Conservation (phyloP, 2,888 invertebrate species). For the Neocrepidodera transversa region DNA sequence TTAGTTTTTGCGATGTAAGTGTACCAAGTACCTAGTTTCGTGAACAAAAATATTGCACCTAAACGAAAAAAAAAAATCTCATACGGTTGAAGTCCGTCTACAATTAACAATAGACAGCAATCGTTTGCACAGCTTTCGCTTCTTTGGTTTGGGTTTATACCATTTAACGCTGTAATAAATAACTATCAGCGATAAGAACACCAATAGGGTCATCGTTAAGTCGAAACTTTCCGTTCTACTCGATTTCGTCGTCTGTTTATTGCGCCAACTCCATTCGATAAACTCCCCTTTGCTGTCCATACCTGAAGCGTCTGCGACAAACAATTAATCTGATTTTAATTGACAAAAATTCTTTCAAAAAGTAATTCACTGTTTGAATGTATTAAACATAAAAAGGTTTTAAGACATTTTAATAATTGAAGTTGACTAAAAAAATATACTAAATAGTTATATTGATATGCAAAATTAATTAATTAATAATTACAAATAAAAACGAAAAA, state of each 20-base stretch:
- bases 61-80: slow-evolving; percentile 7
- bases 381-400: too few species aligned
- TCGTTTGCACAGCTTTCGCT: slow-evolving; percentile 56
- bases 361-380: neutral
- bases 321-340: slow-evolving; percentile 50
- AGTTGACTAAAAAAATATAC: too few species aligned
- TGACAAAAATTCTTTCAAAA: slow-evolving; percentile 31
- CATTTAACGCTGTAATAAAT: slow-evolving; percentile 56
- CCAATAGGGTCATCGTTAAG: slow-evolving; percentile 54
- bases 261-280: slow-evolving; percentile 63
- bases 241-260: slow-evolving; percentile 55
- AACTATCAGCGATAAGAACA: slow-evolving; percentile 53
- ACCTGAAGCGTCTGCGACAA: slow-evolving; percentile 59
- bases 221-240: slow-evolving; percentile 53
- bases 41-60: neutral
- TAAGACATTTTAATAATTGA: too few species aligned
- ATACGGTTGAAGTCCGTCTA: slow-evolving; percentile 49
- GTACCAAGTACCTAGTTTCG: too few species aligned
- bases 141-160: slow-evolving; percentile 59
- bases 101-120: slow-evolving; percentile 55
- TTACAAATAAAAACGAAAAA: too few species aligned
- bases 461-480: too few species aligned
- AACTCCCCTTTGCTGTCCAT: slow-evolving; percentile 64
- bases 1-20: too few species aligned
- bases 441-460: too few species aligned